Evolutionary conservation across 2,113 vertebrate species (phyloP).

Genomic region (Otus sunia): DNA sequence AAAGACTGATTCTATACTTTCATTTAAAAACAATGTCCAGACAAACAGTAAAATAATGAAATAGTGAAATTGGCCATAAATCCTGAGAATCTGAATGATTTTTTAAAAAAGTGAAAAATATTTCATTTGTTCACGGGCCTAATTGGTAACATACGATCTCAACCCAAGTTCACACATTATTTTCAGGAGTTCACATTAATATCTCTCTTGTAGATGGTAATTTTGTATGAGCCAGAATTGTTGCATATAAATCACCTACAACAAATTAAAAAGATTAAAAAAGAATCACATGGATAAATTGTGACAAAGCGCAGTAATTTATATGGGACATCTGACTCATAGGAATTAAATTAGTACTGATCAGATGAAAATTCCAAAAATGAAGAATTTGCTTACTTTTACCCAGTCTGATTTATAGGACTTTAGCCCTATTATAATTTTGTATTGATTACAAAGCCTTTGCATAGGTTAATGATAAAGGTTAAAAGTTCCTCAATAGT

Average conservation of each 20-base stretch:
- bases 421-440: conserved; percentile 4
- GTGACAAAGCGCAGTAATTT: not conserved
- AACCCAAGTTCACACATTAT: not conserved
- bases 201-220: not conserved
- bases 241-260: not conserved
- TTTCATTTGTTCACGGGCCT: not conserved
- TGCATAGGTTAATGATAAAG: conserved; percentile 40
- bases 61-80: not conserved
- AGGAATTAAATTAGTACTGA: not conserved
- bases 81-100: not conserved
- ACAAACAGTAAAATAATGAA: not conserved
- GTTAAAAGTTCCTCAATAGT: not conserved
- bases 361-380: conserved; percentile 15
- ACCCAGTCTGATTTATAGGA: not conserved
- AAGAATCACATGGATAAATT: not conserved
- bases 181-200: not conserved
- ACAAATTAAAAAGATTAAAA: not conserved
- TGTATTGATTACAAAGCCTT: conserved; percentile 17
- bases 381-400: conserved; percentile 34
- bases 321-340: not conserved
- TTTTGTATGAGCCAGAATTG: not conserved
- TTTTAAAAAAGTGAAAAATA: not conserved
- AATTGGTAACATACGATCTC: not conserved
- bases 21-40: not conserved
- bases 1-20: not conserved